These are phyloP conservation scores for Acrocyrtus sp. DNA, from an alignment of 2,888 invertebrate species.

Conservation along the genomic window DNA sequence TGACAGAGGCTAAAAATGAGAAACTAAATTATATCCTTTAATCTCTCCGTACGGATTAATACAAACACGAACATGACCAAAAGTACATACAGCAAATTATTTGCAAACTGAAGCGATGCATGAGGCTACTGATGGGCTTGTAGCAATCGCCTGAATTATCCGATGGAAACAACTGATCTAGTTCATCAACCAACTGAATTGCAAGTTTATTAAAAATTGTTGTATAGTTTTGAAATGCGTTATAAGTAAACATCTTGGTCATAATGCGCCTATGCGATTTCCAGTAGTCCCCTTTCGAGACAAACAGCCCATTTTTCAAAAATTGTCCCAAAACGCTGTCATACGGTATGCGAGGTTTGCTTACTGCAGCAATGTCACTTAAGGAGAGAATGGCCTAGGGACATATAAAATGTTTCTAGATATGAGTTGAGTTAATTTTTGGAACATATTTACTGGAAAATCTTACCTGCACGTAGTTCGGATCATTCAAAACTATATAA, in stretches of 20 bases:
- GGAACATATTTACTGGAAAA: too few species aligned
- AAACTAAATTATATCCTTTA: background rate
- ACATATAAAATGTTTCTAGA: background rate
- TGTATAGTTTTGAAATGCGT: slow-evolving; percentile 7
- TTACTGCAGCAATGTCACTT: slow-evolving; percentile 7
- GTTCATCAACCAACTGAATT: background rate
- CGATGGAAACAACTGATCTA: background rate
- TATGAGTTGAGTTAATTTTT: too few species aligned
- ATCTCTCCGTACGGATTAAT: background rate
- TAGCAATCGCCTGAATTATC: background rate
- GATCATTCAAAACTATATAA: slow-evolving; percentile 1
- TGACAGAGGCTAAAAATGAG: slow-evolving; percentile 1
- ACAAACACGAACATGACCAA: background rate
- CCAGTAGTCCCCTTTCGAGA: slow-evolving; percentile 21
- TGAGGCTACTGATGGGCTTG: slow-evolving; percentile 2
- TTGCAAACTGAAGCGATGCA: slow-evolving; percentile 22
- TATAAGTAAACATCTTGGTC: slow-evolving; percentile 10
- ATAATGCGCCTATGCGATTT: slow-evolving; percentile 7
- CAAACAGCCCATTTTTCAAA: slow-evolving; percentile 17
- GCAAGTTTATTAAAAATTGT: slow-evolving; percentile 2
- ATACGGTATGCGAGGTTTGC: slow-evolving; percentile 12
- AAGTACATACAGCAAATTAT: slow-evolving; percentile 13
- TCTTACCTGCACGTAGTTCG: slow-evolving; percentile 6
- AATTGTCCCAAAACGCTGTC: slow-evolving; percentile 11
- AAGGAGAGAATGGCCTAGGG: slow-evolving; percentile 11